A percentile compares a stretch with the other conserved stretches of the same genome.
phyloP scores from a whole-genome alignment of 2,113 vertebrate genomes.

The Urocynchramus pylzowi region DNA sequence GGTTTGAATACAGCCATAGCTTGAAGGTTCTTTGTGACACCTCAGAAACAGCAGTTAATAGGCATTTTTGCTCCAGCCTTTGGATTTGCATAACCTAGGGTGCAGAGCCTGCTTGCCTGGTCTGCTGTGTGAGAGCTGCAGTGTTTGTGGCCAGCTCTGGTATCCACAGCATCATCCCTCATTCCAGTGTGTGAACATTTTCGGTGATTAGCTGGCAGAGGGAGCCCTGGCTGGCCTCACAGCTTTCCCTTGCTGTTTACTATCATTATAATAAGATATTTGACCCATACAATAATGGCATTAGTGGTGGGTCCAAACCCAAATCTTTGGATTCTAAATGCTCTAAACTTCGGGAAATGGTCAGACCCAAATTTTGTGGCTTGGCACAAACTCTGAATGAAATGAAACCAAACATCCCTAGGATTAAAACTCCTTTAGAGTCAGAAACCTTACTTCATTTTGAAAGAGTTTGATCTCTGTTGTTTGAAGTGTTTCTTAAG shows the following conservation, averaged over 20 bases:
- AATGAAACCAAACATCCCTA: background rate
- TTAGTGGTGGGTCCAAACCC: background rate
- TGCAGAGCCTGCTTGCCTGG: background rate
- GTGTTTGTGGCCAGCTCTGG: background rate
- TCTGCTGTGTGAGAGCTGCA: background rate
- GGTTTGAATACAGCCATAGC: background rate
- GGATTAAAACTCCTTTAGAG: background rate
- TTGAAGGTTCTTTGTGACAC: background rate
- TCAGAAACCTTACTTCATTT: background rate
- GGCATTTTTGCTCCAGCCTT: background rate
- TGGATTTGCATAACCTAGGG: background rate
- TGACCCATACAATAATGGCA: slow-evolving; percentile 32
- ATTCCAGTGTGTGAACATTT: slow-evolving; percentile 8
- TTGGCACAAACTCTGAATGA: slow-evolving; percentile 24
- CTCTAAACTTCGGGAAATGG: slow-evolving; percentile 29
- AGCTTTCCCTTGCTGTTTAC: slow-evolving; percentile 29
- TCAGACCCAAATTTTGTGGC: slow-evolving; percentile 41
- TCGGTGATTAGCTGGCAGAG: slow-evolving; percentile 45
- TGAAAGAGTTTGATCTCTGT: background rate
- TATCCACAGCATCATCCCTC: slow-evolving; percentile 1
- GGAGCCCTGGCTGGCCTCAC: slow-evolving; percentile 14
- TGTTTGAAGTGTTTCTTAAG: background rate
- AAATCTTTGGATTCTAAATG: slow-evolving; percentile 5
- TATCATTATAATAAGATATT: slow-evolving; percentile 32
- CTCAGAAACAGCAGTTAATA: background rate